Evolutionary conservation across 2,113 vertebrate species (phyloP), one percentile per base, ranked within the genome.

Genomic region (Hypocryptadius cinnamomeus): DNA sequence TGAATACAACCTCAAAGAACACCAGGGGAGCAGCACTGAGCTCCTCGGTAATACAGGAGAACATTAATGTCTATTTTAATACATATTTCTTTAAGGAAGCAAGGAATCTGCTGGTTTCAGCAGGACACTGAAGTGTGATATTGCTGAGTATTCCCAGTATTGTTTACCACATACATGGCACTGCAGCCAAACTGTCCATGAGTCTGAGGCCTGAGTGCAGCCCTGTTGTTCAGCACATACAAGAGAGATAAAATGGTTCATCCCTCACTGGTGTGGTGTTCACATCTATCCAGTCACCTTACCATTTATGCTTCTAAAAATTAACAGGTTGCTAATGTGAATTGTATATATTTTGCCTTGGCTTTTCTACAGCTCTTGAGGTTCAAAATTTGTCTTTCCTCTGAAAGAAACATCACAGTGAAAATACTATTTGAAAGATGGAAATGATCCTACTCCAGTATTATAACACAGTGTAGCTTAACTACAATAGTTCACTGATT

Each of bases 401-500:
- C n/a, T 47, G 70, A 71, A 77, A 94, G 95, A 68, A 82, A 42
- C 5, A 50, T n/a, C 6, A 23, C 44, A 35, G 42, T 64, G 63
- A 65, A 72, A 94, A 66, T n/a, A 27, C 24, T 65, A 84, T 84
- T 39, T 59, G 35, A 74, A 50, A 65, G 50, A 19, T 57, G 48
- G 80, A 83, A 95, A 89, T 50, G 8, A 78, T 73, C 45, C 65
- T 42, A 37, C 72, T 65, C 66, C 59, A 91, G 51, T 35, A 51
- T 71, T 92, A 48, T 77, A 73, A 63, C 80, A 85, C 71, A 74
- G 9, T 11, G 53, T 31, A 53, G 47, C 57, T 91, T 70, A 96
- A 79, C 22, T 65, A 69, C 90, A 95, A 81, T 54, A 92, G 66
- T 48, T 82, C 27, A 76, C 63, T 89, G 73, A 95, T 87, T 90